These are phyloP conservation scores for Paramormyrops kingsleyae DNA, from an alignment of 2,113 vertebrate genomes.

Conservation along the genomic window DNA sequence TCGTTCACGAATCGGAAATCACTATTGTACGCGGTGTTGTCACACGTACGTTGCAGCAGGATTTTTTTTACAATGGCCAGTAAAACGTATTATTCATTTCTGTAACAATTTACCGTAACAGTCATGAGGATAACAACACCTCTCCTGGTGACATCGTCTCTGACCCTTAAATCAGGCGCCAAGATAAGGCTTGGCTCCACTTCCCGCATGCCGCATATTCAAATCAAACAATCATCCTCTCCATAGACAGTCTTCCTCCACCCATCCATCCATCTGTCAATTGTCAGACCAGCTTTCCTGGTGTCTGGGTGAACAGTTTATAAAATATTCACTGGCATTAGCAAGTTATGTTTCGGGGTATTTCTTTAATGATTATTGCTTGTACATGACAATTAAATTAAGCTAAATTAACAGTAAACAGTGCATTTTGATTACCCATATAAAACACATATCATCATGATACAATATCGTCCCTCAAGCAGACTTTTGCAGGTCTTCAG, in stretches of 20 bases:
- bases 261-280: not conserved
- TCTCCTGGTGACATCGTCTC: not conserved
- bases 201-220: not conserved
- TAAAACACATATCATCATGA: not conserved
- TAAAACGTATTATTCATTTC: too few species aligned
- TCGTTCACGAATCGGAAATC: too few species aligned
- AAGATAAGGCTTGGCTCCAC: not conserved
- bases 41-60: too few species aligned
- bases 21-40: too few species aligned
- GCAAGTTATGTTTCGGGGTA: not conserved
- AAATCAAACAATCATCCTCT: not conserved
- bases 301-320: too few species aligned
- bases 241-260: not conserved
- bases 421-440: not conserved
- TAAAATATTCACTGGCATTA: not conserved
- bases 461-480: not conserved
- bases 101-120: not conserved
- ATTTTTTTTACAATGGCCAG: too few species aligned
- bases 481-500: not conserved
- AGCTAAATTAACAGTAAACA: not conserved
- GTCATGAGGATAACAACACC: not conserved
- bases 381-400: not conserved
- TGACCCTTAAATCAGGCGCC: not conserved
- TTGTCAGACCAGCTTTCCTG: not conserved
- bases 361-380: not conserved